Percentiles rank a stretch among this genome's conserved stretches.
Evolutionary conservation across 2,888 invertebrate species (phyloP).

Genomic region (Punctoribates punctum): DNA sequence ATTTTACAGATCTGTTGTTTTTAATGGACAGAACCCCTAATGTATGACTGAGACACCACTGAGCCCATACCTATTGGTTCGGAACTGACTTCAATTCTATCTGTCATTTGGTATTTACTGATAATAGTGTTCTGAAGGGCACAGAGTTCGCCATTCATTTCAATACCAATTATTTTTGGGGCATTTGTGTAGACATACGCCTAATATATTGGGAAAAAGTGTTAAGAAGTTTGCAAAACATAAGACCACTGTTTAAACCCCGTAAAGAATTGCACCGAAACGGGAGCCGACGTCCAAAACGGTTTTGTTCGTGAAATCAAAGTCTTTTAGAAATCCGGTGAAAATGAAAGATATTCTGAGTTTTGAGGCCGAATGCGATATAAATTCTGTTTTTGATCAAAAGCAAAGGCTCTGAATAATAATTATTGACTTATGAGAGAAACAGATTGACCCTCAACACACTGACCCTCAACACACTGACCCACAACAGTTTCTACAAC

Average conservation of each 20-base stretch:
- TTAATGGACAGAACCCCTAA: too few species aligned
- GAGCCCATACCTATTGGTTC: too few species aligned
- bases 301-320: constrained; percentile 59
- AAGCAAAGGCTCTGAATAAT: too few species aligned
- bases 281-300: constrained; percentile 68
- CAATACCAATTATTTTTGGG: constrained; percentile 63
- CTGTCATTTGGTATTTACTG: constrained; percentile 55
- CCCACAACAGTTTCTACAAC: too few species aligned
- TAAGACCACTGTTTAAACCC: constrained; percentile 59
- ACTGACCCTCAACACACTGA: too few species aligned
- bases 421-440: too few species aligned
- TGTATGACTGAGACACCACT: too few species aligned
- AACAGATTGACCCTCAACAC: too few species aligned
- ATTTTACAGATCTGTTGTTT: too few species aligned
- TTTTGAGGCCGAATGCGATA: constrained; percentile 66
- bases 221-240: too few species aligned
- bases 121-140: constrained; percentile 62
- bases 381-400: constrained; percentile 56
- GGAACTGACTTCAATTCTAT: constrained; percentile 51
- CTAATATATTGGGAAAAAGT: constrained; percentile 54
- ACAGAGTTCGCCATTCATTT: constrained; percentile 66
- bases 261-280: constrained; percentile 66
- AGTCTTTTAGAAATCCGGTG: constrained; percentile 60
- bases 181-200: constrained; percentile 63
- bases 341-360: constrained; percentile 63